phyloP scores from a whole-genome alignment of 2,797 vertebrate genomes.

The Chiroxiphia lanceolata region DNA sequence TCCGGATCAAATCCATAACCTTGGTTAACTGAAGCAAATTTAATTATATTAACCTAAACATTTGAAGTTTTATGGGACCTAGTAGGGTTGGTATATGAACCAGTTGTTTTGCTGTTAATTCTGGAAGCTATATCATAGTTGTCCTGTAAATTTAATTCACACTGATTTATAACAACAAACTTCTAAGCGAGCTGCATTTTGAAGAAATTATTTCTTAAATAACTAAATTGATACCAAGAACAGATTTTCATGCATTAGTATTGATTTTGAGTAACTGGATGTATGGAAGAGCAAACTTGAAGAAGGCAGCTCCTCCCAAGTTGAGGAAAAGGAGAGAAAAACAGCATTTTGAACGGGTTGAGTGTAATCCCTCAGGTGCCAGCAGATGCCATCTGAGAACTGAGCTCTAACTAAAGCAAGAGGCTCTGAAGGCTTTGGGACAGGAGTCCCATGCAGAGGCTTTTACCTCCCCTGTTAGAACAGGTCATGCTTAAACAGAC shows the following conservation, averaged over 20 bases:
- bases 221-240: not conserved
- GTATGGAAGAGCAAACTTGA: not conserved
- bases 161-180: not conserved
- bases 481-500: not conserved
- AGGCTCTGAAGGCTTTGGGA: not conserved
- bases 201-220: not conserved
- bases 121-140: not conserved
- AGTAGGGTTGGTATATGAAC: not conserved
- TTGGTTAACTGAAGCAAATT: not conserved
- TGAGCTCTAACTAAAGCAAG: not conserved
- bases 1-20: not conserved
- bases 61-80: not conserved
- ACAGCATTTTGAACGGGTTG: not conserved
- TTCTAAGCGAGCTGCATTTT: not conserved
- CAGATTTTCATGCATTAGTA: not conserved
- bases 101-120: not conserved
- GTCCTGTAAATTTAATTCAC: not conserved
- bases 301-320: not conserved
- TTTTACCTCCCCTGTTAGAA: not conserved
- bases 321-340: not conserved
- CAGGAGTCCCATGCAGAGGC: not conserved
- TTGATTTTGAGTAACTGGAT: not conserved
- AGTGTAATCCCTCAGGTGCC: not conserved
- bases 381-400: not conserved
- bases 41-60: not conserved